Percentiles rank a stretch among this genome's conserved stretches.
Conservation (phyloP, 2,888 invertebrate species). For the Nebria brevicollis region DNA sequence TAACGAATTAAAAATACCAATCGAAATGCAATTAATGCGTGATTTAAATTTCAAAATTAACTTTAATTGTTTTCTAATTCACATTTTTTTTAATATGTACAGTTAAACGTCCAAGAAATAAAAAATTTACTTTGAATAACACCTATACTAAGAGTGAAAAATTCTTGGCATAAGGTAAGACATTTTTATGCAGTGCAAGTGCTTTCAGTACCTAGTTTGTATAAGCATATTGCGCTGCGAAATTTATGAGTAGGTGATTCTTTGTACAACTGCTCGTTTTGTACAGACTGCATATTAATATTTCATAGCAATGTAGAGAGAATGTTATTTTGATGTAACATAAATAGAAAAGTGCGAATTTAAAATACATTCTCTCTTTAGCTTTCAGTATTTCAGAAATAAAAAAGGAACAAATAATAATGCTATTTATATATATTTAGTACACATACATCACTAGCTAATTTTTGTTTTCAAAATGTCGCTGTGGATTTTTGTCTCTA, state of each 20-base stretch:
- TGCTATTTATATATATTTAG: not conserved
- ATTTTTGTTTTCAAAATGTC: not conserved
- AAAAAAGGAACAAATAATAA: not conserved
- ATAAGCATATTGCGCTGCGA: not conserved
- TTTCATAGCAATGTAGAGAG: not conserved
- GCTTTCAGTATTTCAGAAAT: not conserved
- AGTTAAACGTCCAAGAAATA: no score
- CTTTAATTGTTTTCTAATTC: not conserved
- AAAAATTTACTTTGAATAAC: not conserved
- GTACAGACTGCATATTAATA: not conserved
- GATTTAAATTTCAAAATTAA: not conserved
- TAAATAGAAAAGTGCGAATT: not conserved
- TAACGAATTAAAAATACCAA: not conserved
- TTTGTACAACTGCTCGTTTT: not conserved
- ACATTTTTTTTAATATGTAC: no score
- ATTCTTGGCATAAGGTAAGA: not conserved
- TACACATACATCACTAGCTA: not conserved
- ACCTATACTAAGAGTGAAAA: not conserved
- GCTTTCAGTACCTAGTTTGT: not conserved
- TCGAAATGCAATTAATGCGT: not conserved
- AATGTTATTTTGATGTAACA: conserved; percentile 1
- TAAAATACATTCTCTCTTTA: not conserved
- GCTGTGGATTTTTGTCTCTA: no score
- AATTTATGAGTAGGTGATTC: not conserved
- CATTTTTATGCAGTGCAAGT: not conserved